phyloP scores from a whole-genome alignment of 2,797 vertebrate species.

The Tadarida brasiliensis region DNA sequence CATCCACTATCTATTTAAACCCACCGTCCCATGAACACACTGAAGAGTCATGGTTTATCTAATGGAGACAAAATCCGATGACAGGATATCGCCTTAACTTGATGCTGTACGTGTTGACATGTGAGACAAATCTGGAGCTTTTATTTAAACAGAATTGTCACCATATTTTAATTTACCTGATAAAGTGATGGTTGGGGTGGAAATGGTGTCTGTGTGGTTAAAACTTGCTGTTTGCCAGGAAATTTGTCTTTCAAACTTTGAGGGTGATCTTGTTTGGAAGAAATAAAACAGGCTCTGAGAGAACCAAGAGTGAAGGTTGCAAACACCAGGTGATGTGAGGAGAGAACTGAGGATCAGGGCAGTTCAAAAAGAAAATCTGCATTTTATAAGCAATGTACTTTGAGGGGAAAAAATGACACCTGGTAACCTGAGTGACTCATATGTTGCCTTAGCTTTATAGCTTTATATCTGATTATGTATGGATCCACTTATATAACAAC shows the following conservation, averaged over 20 bases:
- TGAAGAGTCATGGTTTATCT: constrained; percentile 54
- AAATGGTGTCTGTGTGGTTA: constrained; percentile 50
- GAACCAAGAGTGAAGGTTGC: constrained; percentile 4
- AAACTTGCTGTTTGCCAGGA: constrained; percentile 5
- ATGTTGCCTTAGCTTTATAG: background rate
- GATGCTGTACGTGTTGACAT: constrained; percentile 66
- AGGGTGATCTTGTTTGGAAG: constrained; percentile 51
- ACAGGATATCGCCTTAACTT: constrained; percentile 52
- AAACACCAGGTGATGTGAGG: background rate
- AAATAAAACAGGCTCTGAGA: constrained; percentile 56
- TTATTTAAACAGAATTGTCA: constrained; percentile 75
- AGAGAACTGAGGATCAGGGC: background rate
- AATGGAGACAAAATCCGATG: constrained; percentile 21
- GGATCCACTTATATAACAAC: background rate
- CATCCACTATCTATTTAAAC: constrained; percentile 23
- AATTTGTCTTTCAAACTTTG: constrained; percentile 57
- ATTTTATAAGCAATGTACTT: background rate
- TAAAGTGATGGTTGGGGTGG: constrained; percentile 38
- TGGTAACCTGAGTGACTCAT: background rate
- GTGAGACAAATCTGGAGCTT: constrained; percentile 69
- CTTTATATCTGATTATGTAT: background rate
- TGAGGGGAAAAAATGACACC: background rate
- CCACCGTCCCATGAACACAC: background rate
- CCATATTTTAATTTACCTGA: constrained; percentile 64
- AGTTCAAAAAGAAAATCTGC: constrained; percentile 29